phyloP scores from a whole-genome alignment of 2,888 invertebrate genomes.

The Rosalia funebris region DNA sequence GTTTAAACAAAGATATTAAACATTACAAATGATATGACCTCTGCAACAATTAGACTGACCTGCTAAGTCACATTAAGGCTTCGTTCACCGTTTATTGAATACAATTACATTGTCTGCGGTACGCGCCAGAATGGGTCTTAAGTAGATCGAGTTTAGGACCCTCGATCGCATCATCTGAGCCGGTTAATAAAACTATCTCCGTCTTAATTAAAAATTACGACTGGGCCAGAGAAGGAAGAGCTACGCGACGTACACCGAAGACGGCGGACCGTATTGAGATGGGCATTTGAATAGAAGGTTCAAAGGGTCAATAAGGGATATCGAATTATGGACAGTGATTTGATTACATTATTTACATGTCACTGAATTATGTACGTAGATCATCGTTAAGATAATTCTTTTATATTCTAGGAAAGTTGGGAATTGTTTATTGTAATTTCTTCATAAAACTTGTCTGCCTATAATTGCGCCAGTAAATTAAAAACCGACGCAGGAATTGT shows the following conservation, averaged over 20 bases:
- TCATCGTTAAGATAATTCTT: no score
- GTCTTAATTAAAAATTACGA: conserved; percentile 24
- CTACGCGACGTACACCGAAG: conserved; percentile 58
- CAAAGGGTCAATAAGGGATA: conserved; percentile 33
- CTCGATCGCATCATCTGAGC: not conserved
- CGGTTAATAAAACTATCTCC: conserved; percentile 18
- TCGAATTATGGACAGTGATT: conserved; percentile 33
- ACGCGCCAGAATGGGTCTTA: conserved; percentile 51
- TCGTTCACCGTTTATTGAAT: conserved; percentile 61
- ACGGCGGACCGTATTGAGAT: conserved; percentile 56
- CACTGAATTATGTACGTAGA: no score
- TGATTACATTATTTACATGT: conserved; percentile 28
- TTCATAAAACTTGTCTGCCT: no score
- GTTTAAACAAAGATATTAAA: conserved; percentile 63
- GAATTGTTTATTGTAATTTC: no score
- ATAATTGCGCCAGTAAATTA: no score
- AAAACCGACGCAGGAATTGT: no score
- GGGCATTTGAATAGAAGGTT: conserved; percentile 23
- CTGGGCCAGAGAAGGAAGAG: conserved; percentile 52
- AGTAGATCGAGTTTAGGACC: conserved; percentile 25
- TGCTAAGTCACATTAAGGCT: conserved; percentile 60
- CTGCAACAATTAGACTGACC: conserved; percentile 65
- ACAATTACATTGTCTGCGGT: conserved; percentile 58
- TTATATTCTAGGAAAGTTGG: no score
- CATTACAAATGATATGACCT: conserved; percentile 65